phyloP scores from a whole-genome alignment of 2,888 invertebrate genomes.

The Pseudococcus longispinus region DNA sequence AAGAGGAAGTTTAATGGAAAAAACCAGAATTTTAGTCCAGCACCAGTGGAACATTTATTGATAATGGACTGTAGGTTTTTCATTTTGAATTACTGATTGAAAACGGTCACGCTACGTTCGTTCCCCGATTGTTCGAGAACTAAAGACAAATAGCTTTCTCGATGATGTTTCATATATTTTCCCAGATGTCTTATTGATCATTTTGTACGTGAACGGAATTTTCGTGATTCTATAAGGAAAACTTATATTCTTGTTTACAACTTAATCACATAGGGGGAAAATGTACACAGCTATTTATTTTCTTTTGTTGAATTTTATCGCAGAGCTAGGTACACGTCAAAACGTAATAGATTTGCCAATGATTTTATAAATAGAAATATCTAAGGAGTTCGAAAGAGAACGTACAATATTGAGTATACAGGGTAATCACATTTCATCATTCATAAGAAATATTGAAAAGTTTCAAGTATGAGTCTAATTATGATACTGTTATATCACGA shows the following conservation, averaged over 20 bases:
- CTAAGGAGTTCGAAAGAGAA: no score
- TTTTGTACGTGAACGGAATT: conserved; percentile 53
- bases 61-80: conserved; percentile 52
- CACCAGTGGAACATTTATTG: neutral
- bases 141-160: conserved; percentile 52
- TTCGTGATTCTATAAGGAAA: conserved; percentile 34
- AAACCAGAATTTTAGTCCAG: neutral
- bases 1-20: neutral
- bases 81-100: conserved; percentile 55
- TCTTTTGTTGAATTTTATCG: neutral
- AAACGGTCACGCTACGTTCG: conserved; percentile 52
- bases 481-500: no score
- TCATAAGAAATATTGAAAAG: no score
- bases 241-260: conserved; percentile 24
- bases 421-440: no score
- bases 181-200: conserved; percentile 56
- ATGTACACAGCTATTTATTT: conserved; percentile 15
- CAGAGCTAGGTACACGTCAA: neutral
- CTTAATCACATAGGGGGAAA: conserved; percentile 30
- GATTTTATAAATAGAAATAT: no score
- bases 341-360: neutral
- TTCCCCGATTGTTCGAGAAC: conserved; percentile 52
- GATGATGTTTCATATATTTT: conserved; percentile 56
- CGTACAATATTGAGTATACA: no score
- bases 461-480: no score